phyloP scores from a whole-genome alignment of 2,113 vertebrate species.

The Jacana jacana region DNA sequence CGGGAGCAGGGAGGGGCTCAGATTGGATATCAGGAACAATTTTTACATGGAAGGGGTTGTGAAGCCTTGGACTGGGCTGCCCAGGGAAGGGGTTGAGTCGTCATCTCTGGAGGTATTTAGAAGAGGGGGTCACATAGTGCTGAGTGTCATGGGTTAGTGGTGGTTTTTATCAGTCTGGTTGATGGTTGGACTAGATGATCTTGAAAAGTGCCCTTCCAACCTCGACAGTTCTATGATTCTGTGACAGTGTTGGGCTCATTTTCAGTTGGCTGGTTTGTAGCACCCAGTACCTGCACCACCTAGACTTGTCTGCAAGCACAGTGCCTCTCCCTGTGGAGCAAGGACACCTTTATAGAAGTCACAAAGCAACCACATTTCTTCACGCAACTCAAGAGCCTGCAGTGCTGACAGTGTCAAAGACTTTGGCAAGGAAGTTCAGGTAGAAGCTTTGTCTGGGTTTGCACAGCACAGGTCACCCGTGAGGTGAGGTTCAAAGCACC shows the following conservation, averaged over 20 bases:
- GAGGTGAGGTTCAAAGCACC: not conserved
- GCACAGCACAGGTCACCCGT: not conserved
- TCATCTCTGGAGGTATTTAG: no score
- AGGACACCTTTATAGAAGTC: not conserved
- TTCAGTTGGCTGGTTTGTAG: not conserved
- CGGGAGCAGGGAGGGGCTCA: not conserved
- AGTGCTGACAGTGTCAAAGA: not conserved
- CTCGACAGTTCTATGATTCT: no score
- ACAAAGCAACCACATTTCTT: rapidly evolving
- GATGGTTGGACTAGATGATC: no score
- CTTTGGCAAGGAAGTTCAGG: not conserved
- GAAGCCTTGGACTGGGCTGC: no score
- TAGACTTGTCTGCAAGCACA: not conserved
- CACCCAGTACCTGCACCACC: not conserved
- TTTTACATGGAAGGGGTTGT: no score
- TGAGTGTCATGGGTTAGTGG: no score
- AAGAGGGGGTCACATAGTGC: no score
- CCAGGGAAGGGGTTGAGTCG: no score
- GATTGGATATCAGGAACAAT: no score
- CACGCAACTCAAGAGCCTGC: not conserved
- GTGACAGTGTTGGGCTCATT: not conserved
- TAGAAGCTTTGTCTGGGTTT: not conserved
- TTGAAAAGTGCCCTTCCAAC: no score
- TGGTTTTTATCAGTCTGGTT: no score
- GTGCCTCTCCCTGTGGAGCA: not conserved